Percentiles rank a stretch among this genome's conserved stretches.
These are phyloP conservation scores for Ceratina calcarata DNA, from an alignment of 1,140 invertebrate species.

Conservation along the genomic window DNA sequence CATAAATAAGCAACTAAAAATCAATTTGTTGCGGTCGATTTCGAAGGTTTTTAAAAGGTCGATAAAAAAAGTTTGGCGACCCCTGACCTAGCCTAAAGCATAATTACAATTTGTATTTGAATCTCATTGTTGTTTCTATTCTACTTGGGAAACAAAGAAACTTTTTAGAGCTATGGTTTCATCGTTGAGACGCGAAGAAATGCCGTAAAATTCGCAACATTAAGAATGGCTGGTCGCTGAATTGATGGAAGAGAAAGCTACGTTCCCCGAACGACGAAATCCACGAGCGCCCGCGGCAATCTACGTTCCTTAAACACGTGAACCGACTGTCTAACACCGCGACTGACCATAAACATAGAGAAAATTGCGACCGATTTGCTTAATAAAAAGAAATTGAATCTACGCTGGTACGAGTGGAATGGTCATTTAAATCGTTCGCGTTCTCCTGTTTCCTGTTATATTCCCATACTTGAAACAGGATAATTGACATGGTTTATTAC, in stretches of 20 bases:
- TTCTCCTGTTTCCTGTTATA: neutral
- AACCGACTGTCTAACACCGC: neutral
- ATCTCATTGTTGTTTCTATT: too few relatives aligned
- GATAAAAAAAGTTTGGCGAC: too few relatives aligned
- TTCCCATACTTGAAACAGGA: too few relatives aligned
- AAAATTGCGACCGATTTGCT: neutral
- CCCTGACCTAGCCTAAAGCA: too few relatives aligned
- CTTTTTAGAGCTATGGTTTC: too few relatives aligned
- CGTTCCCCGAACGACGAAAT: constrained; percentile 40
- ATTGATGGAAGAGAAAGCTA: constrained; percentile 49
- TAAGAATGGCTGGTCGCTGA: neutral
- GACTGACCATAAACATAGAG: neutral
- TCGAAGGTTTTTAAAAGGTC: too few relatives aligned
- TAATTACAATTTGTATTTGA: too few relatives aligned
- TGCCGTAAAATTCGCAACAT: neutral
- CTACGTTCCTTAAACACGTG: constrained; percentile 28
- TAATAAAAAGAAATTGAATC: neutral
- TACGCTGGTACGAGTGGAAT: neutral
- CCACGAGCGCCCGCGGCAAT: neutral
- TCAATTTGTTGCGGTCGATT: too few relatives aligned
- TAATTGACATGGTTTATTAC: too few relatives aligned
- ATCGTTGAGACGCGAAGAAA: constrained; percentile 3
- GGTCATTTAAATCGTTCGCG: neutral
- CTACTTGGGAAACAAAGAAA: too few relatives aligned
- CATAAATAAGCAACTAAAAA: too few relatives aligned